Evolutionary conservation across 2,113 vertebrate genomes (phyloP).

Genomic region (Phyllopteryx taeniolatus): DNA sequence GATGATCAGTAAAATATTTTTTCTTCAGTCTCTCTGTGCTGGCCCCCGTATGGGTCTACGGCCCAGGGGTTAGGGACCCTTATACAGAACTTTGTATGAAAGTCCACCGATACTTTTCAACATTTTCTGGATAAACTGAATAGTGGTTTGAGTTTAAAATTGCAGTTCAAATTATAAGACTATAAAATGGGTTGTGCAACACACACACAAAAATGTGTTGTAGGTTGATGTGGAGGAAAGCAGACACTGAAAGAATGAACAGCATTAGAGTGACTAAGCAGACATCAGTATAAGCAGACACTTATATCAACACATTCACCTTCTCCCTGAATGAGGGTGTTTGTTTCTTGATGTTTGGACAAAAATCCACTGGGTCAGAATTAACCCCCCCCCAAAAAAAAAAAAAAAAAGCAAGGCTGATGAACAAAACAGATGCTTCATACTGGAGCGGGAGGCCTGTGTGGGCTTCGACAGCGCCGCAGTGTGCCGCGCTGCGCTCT

Average conservation of each 20-base stretch:
- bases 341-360: slow-evolving; percentile 24
- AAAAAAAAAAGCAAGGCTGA: slow-evolving; percentile 27
- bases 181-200: not conserved
- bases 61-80: too few species aligned
- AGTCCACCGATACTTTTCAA: too few species aligned
- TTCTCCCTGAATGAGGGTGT: slow-evolving; percentile 17
- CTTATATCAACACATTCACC: slow-evolving; percentile 24
- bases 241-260: not conserved
- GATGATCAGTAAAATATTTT: too few species aligned
- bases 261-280: not conserved
- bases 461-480: slow-evolving; percentile 19
- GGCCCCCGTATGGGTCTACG: too few species aligned
- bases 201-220: slow-evolving; percentile 33
- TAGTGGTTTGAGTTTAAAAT: too few species aligned
- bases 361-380: slow-evolving; percentile 29
- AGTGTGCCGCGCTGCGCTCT: slow-evolving; percentile 29
- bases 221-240: slow-evolving; percentile 6
- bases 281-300: slow-evolving; percentile 10
- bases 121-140: too few species aligned
- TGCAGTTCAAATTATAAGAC: not conserved
- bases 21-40: too few species aligned
- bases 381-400: not conserved
- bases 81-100: too few species aligned
- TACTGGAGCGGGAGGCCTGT: slow-evolving; percentile 14
- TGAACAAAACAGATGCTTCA: slow-evolving; percentile 48